Base-by-base conservation (phyloP, 1,140 invertebrate genomes). In the Plutomurus gul region DNA sequence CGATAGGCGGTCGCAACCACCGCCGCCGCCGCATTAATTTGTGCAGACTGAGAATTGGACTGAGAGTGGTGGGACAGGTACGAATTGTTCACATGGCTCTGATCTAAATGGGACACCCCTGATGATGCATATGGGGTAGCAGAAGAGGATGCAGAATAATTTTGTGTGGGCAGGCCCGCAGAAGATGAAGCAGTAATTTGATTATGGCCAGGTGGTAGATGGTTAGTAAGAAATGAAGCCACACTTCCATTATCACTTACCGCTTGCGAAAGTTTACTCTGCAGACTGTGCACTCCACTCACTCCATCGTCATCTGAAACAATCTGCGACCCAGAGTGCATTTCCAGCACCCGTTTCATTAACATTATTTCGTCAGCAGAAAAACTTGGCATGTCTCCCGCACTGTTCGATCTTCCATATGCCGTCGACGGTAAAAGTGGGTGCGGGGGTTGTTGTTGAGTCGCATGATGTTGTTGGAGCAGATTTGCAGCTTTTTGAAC, bases 291-390 rank as follows among this genome's bases (percentile, higher is more conserved):
- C 16, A 72, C 36, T 25, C 37, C 37, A 7, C 33, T 36, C 0
- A 6, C 70, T 22, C 70, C 40, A n/a, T 40, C 70, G 18, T 40
- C 36, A 6, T 72, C 36, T n/a, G n/a, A n/a, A 22, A 10, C n/a
- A 10, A 7, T 25, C 16, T n/a, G 18, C 2, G 39, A 4, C 3
- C 36, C 70, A 1, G 36, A 22, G 70, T 72, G 30, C 70, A 72
- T 72, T 70, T 77, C 75, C 27, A 76, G 39, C 18, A 76, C 27
- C 5, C 75, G 30, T 5, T 76, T 56, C 75, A 76, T 56, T 33
- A 25, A 40, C 33, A 65, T n/a, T 37, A 76, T 36, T 11, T 76
- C 75, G 6, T 76, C 75, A 0, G 75, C 47, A 20, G 75, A 76
- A 22, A 77, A 77, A 22, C 36, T 40, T 5, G 39, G 11, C 8